Evolutionary conservation across 2,113 vertebrate species (phyloP).

Genomic region (Natator depressus): DNA sequence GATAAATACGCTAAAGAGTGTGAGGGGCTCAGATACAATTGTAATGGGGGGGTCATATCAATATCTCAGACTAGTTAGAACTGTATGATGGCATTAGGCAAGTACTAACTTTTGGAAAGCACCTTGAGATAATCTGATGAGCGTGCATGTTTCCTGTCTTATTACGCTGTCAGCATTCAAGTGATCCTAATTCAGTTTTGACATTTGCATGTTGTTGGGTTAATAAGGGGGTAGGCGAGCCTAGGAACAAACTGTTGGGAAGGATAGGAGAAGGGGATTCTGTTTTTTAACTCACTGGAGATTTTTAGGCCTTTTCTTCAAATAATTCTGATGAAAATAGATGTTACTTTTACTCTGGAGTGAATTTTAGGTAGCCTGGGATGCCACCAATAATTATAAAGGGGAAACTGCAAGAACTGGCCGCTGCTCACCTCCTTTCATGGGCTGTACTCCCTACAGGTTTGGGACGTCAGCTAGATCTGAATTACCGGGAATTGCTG

Average conservation of each 20-base stretch:
- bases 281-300: not conserved
- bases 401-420: not conserved
- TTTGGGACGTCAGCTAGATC: not conserved
- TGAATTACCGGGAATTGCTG: not conserved
- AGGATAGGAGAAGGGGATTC: not conserved
- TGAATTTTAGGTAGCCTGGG: not conserved
- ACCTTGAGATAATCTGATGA: not conserved
- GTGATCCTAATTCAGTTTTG: not conserved
- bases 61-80: too few relatives aligned
- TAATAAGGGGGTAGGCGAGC: not conserved
- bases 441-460: not conserved
- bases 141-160: not conserved
- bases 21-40: not conserved
- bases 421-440: not conserved
- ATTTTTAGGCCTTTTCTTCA: not conserved
- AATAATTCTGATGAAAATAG: not conserved
- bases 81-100: too few relatives aligned
- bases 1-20: not conserved
- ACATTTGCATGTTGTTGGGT: not conserved
- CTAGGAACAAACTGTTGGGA: not conserved
- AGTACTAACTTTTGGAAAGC: not conserved
- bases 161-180: not conserved
- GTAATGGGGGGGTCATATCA: not conserved
- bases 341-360: not conserved
- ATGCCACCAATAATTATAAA: not conserved